Evolutionary conservation across 2,888 invertebrate species (phyloP).

Genomic region (Agonopterix alstromeriana): DNA sequence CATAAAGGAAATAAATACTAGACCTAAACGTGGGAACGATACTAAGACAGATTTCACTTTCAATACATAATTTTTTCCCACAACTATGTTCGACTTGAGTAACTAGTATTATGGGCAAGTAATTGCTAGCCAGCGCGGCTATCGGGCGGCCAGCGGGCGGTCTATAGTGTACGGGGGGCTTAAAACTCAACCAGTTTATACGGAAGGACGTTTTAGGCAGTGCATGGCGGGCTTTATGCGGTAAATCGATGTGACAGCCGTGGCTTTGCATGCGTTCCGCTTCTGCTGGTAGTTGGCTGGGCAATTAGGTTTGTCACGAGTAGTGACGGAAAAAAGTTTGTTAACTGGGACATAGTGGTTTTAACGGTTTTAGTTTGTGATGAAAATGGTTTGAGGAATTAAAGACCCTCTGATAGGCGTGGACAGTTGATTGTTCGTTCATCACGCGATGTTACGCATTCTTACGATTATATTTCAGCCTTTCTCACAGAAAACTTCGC

Average conservation of each 20-base stretch:
- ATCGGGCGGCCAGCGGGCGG: neutral
- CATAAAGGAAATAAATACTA: too few relatives aligned
- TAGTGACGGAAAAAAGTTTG: constrained; percentile 4
- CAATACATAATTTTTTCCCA: constrained; percentile 10
- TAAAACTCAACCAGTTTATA: constrained; percentile 43
- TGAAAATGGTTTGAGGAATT: neutral
- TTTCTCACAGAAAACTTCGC: too few relatives aligned
- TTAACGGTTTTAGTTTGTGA: neutral
- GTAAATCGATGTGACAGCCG: constrained; percentile 51
- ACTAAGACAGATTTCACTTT: constrained; percentile 7
- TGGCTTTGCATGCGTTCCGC: constrained; percentile 44
- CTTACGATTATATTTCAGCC: too few relatives aligned
- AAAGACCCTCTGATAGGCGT: too few relatives aligned
- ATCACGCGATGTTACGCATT: too few relatives aligned
- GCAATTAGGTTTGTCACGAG: constrained; percentile 39
- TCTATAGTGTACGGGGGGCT: neutral
- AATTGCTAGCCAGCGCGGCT: constrained; percentile 5
- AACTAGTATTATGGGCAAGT: constrained; percentile 9
- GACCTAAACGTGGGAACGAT: constrained; percentile 5
- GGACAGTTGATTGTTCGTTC: too few relatives aligned
- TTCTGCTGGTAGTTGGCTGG: constrained; percentile 24
- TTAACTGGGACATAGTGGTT: constrained; percentile 1
- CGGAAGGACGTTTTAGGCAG: constrained; percentile 65
- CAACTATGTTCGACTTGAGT: constrained; percentile 6
- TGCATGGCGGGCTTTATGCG: constrained; percentile 38